phyloP scores from a whole-genome alignment of 1,140 invertebrate species.

The Calliopsis andreniformis region DNA sequence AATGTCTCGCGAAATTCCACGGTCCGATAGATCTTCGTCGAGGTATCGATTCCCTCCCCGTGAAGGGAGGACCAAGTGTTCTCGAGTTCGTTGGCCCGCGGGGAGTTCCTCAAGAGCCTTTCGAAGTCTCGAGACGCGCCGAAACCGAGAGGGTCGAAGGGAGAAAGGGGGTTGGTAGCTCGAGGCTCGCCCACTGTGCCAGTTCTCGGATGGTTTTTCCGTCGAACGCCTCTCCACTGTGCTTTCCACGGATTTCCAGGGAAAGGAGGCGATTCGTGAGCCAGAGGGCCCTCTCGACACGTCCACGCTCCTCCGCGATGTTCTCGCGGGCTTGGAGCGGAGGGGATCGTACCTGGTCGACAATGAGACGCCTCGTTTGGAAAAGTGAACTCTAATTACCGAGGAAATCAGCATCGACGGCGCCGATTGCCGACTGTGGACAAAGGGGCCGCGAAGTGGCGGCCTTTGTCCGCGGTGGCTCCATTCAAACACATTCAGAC shows the following conservation, averaged over 20 bases:
- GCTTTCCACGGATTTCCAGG: not conserved
- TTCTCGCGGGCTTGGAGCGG: too few species aligned
- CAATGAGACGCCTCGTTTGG: slow-evolving; percentile 8
- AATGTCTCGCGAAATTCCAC: slow-evolving; percentile 53
- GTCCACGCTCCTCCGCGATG: not conserved
- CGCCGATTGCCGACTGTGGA: slow-evolving; percentile 50
- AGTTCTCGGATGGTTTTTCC: slow-evolving; percentile 29
- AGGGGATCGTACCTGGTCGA: slow-evolving; percentile 1
- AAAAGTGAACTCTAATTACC: slow-evolving; percentile 56
- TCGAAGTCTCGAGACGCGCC: slow-evolving; percentile 54
- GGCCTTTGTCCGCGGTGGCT: slow-evolving; percentile 46
- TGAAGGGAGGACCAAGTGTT: slow-evolving; percentile 30
- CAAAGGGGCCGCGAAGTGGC: slow-evolving; percentile 58
- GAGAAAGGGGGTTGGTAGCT: not conserved
- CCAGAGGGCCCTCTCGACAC: too few species aligned
- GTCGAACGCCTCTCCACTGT: slow-evolving; percentile 12
- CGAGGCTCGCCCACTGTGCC: slow-evolving; percentile 33
- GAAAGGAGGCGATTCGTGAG: not conserved
- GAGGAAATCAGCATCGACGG: slow-evolving; percentile 59
- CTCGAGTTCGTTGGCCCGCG: slow-evolving; percentile 49
- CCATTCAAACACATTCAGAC: slow-evolving; percentile 56
- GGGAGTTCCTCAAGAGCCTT: slow-evolving; percentile 50
- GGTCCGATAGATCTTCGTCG: slow-evolving; percentile 30
- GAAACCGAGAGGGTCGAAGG: not conserved
- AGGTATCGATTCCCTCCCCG: slow-evolving; percentile 53